These are phyloP conservation scores for Oreonectes daqikongensis DNA, from an alignment of 2,797 vertebrate genomes.

Conservation along the genomic window DNA sequence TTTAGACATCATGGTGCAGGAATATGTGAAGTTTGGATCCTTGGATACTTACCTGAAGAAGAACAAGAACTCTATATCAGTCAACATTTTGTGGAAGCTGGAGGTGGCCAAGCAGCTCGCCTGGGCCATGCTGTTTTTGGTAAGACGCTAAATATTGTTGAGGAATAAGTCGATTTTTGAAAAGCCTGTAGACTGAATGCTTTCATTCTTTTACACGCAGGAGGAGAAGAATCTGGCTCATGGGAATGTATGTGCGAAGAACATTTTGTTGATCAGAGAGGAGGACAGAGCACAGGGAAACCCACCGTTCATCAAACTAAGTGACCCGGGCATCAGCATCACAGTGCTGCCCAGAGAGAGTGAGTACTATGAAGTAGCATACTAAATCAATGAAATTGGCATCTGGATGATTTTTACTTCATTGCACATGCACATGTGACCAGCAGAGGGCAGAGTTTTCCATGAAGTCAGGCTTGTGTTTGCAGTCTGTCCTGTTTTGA, in stretches of 20 bases:
- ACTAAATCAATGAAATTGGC: too few relatives aligned
- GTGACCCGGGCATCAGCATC: conserved; percentile 94
- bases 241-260: conserved; percentile 96
- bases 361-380: too few relatives aligned
- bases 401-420: too few relatives aligned
- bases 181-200: neutral
- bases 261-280: conserved; percentile 94
- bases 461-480: neutral
- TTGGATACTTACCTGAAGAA: conserved; percentile 96
- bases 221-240: conserved; percentile 92
- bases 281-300: conserved; percentile 90
- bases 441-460: conserved; percentile 18
- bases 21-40: conserved; percentile 94
- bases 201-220: conserved; percentile 66
- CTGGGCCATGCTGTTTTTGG: conserved; percentile 97
- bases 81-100: conserved; percentile 96
- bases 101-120: conserved; percentile 97
- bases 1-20: conserved; percentile 96
- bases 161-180: neutral
- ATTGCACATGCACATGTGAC: too few relatives aligned
- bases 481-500: neutral
- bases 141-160: conserved; percentile 64
- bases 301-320: conserved; percentile 95
- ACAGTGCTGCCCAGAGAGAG: conserved; percentile 92
- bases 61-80: conserved; percentile 80